Conservation (phyloP, 2,113 vertebrate genomes). For the Perccottus glenii region DNA sequence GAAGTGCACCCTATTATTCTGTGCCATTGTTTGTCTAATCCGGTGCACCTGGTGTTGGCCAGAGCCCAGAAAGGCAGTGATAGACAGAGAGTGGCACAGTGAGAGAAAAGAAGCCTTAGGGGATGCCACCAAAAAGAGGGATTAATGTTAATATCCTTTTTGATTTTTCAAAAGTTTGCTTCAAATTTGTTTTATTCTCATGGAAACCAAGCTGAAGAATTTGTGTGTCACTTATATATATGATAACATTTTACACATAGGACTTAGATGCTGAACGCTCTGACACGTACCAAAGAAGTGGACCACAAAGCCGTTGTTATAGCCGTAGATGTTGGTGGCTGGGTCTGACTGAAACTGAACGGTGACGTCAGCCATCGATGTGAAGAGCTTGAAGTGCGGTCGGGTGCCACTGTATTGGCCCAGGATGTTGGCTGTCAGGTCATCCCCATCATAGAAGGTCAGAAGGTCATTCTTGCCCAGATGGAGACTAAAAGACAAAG, state of each 20-base stretch:
- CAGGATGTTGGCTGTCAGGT: conserved; percentile 93
- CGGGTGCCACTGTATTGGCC: conserved; percentile 90
- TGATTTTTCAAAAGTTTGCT: not conserved
- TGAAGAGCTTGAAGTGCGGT: conserved; percentile 90
- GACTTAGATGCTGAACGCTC: not conserved
- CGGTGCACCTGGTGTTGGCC: conserved; percentile 40
- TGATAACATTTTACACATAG: no score
- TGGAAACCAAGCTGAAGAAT: no score
- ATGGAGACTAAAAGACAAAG: conserved; percentile 79
- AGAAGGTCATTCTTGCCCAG: conserved; percentile 89
- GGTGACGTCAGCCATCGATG: conserved; percentile 92
- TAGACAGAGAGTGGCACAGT: conserved; percentile 20
- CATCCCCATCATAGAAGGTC: conserved; percentile 96
- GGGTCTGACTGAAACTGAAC: conserved; percentile 98
- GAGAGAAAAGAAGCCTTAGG: conserved; percentile 9
- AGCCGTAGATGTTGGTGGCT: conserved; percentile 85
- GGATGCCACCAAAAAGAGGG: conserved; percentile 5
- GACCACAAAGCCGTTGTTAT: conserved; percentile 94
- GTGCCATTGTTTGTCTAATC: conserved; percentile 46
- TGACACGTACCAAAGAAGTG: conserved; percentile 90
- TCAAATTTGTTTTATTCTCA: not conserved
- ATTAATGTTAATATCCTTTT: conserved; percentile 2
- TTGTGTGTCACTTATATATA: no score
- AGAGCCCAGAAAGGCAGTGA: conserved; percentile 4
- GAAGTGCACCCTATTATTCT: conserved; percentile 55